phyloP scores from a whole-genome alignment of 2,113 vertebrate species.

The Saccopteryx leptura region DNA sequence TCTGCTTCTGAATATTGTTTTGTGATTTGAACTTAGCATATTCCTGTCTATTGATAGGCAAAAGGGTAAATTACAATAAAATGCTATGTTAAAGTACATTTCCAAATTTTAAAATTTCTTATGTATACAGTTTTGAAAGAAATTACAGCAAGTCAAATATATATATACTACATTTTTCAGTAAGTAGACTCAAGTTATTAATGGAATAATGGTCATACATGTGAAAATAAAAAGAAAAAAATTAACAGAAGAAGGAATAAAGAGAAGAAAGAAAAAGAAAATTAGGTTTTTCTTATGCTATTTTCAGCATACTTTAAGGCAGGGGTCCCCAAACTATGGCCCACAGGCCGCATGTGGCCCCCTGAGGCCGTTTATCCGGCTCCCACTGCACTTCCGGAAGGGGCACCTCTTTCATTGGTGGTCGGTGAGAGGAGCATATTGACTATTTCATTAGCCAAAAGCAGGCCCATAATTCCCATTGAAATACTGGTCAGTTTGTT shows the following conservation, averaged over 20 bases:
- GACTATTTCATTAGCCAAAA: no score
- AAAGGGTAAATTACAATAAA: not conserved
- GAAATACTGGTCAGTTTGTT: no score
- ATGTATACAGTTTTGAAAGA: not conserved
- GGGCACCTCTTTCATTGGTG: no score
- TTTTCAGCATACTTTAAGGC: not conserved
- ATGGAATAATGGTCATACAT: not conserved
- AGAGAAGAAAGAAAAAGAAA: not conserved
- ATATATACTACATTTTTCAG: not conserved
- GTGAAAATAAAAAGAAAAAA: slow-evolving; percentile 3
- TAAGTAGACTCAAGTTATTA: not conserved
- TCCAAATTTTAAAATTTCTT: not conserved
- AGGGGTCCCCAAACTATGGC: no score
- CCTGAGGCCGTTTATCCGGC: no score
- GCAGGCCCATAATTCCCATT: no score
- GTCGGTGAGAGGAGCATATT: no score
- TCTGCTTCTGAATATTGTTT: not conserved
- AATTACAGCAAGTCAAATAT: not conserved
- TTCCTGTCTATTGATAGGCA: not conserved
- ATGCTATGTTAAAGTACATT: not conserved
- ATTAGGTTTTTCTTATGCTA: not conserved
- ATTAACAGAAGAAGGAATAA: not conserved
- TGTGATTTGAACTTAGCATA: not conserved
- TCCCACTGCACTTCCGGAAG: no score
- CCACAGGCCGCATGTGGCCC: no score